Conservation (phyloP, 2,888 invertebrate genomes). For the Himalopsyche tibetana region DNA sequence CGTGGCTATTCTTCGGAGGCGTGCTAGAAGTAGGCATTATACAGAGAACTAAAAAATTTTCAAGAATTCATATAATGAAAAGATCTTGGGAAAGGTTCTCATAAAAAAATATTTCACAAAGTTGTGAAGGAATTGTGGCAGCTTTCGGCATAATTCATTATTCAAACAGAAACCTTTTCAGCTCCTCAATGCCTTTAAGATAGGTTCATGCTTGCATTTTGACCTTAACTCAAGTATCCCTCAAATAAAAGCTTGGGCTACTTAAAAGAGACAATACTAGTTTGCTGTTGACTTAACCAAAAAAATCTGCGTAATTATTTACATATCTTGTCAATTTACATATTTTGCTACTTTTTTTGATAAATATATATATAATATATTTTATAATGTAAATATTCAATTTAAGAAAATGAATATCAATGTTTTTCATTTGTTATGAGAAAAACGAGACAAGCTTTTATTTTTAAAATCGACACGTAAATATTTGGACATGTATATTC, state of each 20-base stretch:
- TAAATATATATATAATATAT: too few species aligned
- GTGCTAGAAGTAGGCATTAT: not conserved
- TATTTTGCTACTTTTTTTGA: too few species aligned
- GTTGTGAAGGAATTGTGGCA: constrained; percentile 20
- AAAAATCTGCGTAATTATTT: too few species aligned
- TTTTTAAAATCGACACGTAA: too few species aligned
- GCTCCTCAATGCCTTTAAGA: constrained; percentile 21
- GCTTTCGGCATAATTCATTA: constrained; percentile 30
- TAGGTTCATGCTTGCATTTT: constrained; percentile 15
- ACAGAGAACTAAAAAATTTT: not conserved
- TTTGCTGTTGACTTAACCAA: not conserved
- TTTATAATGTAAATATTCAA: too few species aligned
- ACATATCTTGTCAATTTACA: too few species aligned
- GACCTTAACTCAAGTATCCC: not conserved
- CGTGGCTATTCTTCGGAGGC: not conserved
- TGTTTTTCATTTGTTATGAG: too few species aligned
- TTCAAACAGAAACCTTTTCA: constrained; percentile 4
- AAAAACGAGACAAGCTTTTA: too few species aligned
- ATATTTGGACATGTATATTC: too few species aligned
- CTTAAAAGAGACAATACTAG: not conserved
- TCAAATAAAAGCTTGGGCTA: not conserved
- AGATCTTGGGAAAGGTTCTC: not conserved
- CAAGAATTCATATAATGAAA: constrained; percentile 18
- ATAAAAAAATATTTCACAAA: constrained; percentile 21
- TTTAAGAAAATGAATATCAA: too few species aligned